These are phyloP conservation scores for Trichogramma pretiosum DNA, from an alignment of 1,140 invertebrate genomes.

Conservation along the genomic window DNA sequence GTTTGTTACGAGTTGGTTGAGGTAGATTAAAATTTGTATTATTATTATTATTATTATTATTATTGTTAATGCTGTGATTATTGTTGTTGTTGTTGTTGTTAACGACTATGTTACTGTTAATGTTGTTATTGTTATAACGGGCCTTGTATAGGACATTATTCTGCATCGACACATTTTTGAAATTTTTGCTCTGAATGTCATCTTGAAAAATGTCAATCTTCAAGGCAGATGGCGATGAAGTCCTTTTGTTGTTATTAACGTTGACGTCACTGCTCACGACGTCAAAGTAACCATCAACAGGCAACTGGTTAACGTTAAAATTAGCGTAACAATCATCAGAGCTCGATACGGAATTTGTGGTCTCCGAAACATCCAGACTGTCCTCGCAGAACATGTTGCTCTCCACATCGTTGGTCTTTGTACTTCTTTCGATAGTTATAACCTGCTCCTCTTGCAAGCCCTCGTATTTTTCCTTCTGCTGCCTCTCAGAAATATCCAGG, in stretches of 20 bases:
- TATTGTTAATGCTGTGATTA: constrained; percentile 4
- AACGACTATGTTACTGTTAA: too few species aligned
- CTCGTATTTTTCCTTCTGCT: constrained; percentile 17
- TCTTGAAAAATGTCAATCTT: too few species aligned
- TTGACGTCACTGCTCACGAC: background rate
- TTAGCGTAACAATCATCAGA: constrained; percentile 39
- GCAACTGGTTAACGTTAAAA: too few species aligned
- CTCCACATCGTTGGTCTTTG: constrained; percentile 34
- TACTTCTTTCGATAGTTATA: too few species aligned
- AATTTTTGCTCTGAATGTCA: background rate
- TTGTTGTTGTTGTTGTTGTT: constrained; percentile 10
- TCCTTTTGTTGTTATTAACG: background rate
- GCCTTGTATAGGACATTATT: background rate
- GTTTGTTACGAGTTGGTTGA: constrained; percentile 50
- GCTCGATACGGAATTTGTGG: constrained; percentile 37
- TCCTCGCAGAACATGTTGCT: constrained; percentile 38
- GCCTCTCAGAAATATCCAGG: constrained; percentile 38
- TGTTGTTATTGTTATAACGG: constrained; percentile 5
- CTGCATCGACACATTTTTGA: background rate
- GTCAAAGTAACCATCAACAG: constrained; percentile 37
- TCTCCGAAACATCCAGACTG: constrained; percentile 33
- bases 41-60: constrained; percentile 31
- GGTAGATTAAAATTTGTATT: constrained; percentile 42
- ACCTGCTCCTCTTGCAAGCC: constrained; percentile 32
- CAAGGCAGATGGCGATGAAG: too few species aligned